phyloP scores from a whole-genome alignment of 2,888 invertebrate species.

The Dryomyza anilis region DNA sequence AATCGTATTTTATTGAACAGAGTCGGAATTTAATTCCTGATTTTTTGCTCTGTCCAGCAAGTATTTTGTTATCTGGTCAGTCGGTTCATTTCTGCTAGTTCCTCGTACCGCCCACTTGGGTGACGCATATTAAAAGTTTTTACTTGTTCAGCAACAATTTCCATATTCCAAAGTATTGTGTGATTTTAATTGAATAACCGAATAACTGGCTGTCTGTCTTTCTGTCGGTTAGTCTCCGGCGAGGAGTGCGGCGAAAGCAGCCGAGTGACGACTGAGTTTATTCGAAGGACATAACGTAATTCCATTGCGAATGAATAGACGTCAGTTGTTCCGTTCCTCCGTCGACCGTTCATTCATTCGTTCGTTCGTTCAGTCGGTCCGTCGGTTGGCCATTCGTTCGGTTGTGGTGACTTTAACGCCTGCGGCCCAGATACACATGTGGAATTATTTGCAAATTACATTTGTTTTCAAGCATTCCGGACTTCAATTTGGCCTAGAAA shows the following conservation, averaged over 20 bases:
- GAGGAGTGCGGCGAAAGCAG: too few species aligned
- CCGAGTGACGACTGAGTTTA: too few species aligned
- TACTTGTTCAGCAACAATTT: constrained; percentile 14
- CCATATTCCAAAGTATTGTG: constrained; percentile 13
- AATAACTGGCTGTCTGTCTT: neutral
- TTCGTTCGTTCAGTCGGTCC: neutral
- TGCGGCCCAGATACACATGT: constrained; percentile 5
- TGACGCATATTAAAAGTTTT: neutral
- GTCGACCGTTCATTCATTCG: neutral
- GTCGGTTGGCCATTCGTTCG: neutral
- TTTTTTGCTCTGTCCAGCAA: constrained; percentile 2
- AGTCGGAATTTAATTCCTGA: constrained; percentile 7
- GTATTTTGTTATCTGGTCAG: neutral
- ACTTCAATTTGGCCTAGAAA: too few species aligned
- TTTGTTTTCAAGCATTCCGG: too few species aligned
- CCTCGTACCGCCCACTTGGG: neutral
- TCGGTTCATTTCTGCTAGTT: too few species aligned
- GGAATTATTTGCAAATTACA: constrained; percentile 30
- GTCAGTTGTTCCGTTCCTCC: too few species aligned
- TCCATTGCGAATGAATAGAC: too few species aligned
- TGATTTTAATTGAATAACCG: constrained; percentile 21
- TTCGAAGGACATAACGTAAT: too few species aligned
- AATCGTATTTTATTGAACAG: neutral
- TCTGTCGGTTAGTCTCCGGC: neutral
- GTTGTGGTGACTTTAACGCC: neutral